Evolutionary conservation across 2,888 invertebrate species (phyloP).

Genomic region (Coleophora flavipennella): DNA sequence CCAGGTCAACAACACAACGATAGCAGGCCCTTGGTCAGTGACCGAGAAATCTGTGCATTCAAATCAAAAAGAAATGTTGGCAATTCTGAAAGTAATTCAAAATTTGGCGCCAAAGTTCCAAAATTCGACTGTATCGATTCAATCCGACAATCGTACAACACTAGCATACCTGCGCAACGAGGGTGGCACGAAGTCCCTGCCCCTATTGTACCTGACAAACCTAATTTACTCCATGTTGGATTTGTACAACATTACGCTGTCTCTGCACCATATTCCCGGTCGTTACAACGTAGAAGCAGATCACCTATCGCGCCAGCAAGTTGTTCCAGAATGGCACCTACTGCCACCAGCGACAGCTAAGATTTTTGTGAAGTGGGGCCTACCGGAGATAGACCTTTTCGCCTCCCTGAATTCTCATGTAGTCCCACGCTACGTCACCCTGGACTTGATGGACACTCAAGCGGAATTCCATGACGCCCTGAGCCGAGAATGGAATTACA

Average conservation of each 20-base stretch:
- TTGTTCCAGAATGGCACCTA: conserved; percentile 9
- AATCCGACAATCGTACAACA: conserved; percentile 11
- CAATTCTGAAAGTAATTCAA: conserved; percentile 1
- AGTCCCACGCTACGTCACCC: neutral
- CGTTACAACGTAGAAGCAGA: conserved; percentile 8
- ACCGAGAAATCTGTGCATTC: neutral
- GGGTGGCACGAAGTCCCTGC: conserved; percentile 5
- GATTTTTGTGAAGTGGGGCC: conserved; percentile 6
- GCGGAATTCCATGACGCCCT: conserved; percentile 5
- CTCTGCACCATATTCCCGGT: conserved; percentile 5
- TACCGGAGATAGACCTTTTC: conserved; percentile 7
- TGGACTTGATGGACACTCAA: neutral
- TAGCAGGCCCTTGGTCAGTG: conserved; percentile 1
- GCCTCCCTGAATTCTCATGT: conserved; percentile 6
- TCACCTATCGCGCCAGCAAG: conserved; percentile 3
- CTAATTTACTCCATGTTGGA: conserved; percentile 1
- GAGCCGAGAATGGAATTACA: conserved; percentile 6
- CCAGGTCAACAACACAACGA: conserved; percentile 2
- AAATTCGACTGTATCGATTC: conserved; percentile 3
- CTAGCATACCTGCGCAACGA: conserved; percentile 10
- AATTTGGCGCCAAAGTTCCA: neutral
- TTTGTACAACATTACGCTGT: neutral
- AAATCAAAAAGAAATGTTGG: conserved; percentile 8
- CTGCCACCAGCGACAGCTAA: conserved; percentile 1
- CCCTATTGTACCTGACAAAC: conserved; percentile 1